phyloP scores from a whole-genome alignment of 2,888 invertebrate species.

The Polymixis flavicincta region DNA sequence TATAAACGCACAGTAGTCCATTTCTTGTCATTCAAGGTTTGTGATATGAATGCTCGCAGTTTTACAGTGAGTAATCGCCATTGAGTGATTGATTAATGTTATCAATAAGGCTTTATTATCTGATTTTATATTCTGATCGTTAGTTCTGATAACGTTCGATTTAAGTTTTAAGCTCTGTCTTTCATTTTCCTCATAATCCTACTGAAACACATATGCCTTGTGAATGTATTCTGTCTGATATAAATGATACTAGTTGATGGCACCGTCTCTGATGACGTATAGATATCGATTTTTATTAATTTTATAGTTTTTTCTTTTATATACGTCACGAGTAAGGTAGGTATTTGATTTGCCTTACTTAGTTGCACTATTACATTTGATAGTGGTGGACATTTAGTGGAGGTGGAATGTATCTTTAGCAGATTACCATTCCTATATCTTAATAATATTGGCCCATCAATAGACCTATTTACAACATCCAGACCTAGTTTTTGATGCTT shows the following conservation, averaged over 20 bases:
- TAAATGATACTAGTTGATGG: neutral
- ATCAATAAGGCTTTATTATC: conserved; percentile 52
- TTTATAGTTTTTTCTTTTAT: neutral
- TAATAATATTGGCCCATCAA: neutral
- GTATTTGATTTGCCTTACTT: neutral
- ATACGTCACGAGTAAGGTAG: neutral
- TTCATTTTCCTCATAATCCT: neutral
- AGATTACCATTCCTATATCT: neutral
- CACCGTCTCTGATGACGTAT: neutral
- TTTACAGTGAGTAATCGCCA: conserved; percentile 54
- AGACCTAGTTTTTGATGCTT: neutral
- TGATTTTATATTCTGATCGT: conserved; percentile 44
- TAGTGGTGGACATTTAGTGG: too few species aligned
- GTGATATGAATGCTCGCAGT: conserved; percentile 20
- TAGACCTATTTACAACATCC: neutral
- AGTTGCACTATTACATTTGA: neutral
- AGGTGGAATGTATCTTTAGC: neutral
- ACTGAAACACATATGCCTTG: neutral
- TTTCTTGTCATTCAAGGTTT: conserved; percentile 42
- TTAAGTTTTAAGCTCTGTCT: neutral
- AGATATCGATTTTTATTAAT: neutral
- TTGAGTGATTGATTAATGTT: conserved; percentile 60
- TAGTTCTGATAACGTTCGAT: conserved; percentile 26
- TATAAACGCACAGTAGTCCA: conserved; percentile 19
- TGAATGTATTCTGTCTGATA: neutral